Evolutionary conservation across 2,888 invertebrate species (phyloP).

Genomic region (Adela reaumurella): DNA sequence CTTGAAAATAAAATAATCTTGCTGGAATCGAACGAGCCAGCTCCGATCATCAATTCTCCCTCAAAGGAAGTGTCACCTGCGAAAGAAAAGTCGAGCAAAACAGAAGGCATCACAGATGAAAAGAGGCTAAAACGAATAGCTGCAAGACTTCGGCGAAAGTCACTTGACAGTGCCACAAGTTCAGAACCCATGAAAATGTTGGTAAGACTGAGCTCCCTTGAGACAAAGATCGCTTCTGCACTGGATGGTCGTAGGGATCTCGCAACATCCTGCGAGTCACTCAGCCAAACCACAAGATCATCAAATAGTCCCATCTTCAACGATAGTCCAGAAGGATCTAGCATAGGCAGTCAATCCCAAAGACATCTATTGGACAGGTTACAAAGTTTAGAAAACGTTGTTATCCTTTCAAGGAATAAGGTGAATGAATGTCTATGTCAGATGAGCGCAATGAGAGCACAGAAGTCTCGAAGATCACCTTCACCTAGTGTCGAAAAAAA

Average conservation of each 20-base stretch:
- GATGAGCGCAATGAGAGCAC: constrained; percentile 59
- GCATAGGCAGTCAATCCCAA: constrained; percentile 48
- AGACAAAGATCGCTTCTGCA: constrained; percentile 70
- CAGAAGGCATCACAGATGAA: constrained; percentile 44
- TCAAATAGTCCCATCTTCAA: constrained; percentile 32
- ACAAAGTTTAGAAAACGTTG: constrained; percentile 59
- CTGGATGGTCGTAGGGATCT: constrained; percentile 39
- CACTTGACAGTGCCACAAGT: constrained; percentile 73
- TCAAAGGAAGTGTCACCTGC: constrained; percentile 51
- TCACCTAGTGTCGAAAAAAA: constrained; percentile 65
- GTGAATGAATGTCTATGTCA: constrained; percentile 66
- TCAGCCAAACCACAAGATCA: constrained; percentile 38
- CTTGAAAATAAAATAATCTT: constrained; percentile 73
- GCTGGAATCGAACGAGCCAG: constrained; percentile 52
- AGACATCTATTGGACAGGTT: constrained; percentile 56
- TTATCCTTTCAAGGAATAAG: constrained; percentile 63
- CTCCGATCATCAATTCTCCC: constrained; percentile 41
- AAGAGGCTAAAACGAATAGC: constrained; percentile 51
- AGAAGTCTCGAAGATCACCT: constrained; percentile 60
- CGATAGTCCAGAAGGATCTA: constrained; percentile 27
- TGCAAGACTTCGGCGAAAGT: constrained; percentile 65
- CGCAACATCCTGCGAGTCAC: constrained; percentile 56
- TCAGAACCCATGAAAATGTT: constrained; percentile 79
- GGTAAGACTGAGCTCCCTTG: constrained; percentile 71
- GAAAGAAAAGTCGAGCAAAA: constrained; percentile 52